A percentile compares a stretch with the other conserved stretches of the same genome.
phyloP scores from a whole-genome alignment of 2,888 invertebrate genomes.

The Cataglyphis livida region DNA sequence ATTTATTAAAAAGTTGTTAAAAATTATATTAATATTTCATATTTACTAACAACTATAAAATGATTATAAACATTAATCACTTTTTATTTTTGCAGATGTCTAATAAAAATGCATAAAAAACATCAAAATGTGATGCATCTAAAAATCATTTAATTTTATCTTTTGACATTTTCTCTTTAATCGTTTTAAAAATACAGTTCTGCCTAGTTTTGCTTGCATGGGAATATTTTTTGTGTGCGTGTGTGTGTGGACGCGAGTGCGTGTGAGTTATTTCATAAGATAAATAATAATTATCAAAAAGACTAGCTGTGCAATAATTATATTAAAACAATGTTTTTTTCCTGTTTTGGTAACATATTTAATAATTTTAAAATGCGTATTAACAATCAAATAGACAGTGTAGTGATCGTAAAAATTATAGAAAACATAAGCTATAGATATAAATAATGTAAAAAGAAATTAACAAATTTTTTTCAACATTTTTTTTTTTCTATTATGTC shows the following conservation, averaged over 20 bases:
- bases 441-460: neutral
- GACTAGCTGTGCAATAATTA: constrained; percentile 58
- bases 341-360: constrained; percentile 30
- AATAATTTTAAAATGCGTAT: constrained; percentile 63
- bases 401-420: constrained; percentile 14
- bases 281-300: constrained; percentile 34
- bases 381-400: constrained; percentile 64
- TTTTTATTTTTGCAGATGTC: too few relatives aligned
- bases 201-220: too few relatives aligned
- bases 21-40: neutral
- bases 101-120: too few relatives aligned
- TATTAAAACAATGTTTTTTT: constrained; percentile 55
- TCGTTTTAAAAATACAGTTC: too few relatives aligned
- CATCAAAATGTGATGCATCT: too few relatives aligned
- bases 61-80: too few relatives aligned
- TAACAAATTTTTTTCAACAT: neutral
- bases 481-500: neutral
- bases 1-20: neutral
- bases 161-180: too few relatives aligned
- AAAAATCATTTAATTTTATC: too few relatives aligned
- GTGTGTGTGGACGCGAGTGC: neutral
- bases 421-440: neutral
- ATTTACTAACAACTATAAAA: too few relatives aligned
- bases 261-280: neutral
- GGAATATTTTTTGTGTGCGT: neutral